phyloP scores from a whole-genome alignment of 2,888 invertebrate species.

The Thumatha senex region DNA sequence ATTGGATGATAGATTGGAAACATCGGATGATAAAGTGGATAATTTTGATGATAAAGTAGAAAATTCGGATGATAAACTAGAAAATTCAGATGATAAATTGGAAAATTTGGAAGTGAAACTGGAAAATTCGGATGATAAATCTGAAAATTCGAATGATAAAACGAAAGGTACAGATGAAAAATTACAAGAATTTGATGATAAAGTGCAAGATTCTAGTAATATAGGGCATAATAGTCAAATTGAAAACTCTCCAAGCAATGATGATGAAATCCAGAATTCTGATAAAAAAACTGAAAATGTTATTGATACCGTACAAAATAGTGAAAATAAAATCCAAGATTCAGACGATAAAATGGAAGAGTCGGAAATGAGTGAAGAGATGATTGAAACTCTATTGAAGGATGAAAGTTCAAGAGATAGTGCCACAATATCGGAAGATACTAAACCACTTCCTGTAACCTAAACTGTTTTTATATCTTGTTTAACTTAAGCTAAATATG shows the following conservation, averaged over 20 bases:
- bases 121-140: background rate
- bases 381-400: constrained; percentile 63
- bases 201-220: background rate
- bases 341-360: constrained; percentile 48
- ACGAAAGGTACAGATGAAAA: background rate
- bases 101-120: background rate
- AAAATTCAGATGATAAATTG: background rate
- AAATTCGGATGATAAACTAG: background rate
- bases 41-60: background rate
- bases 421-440: constrained; percentile 25
- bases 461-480: constrained; percentile 28
- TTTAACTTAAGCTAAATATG: constrained; percentile 27
- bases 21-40: background rate
- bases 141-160: background rate
- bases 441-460: constrained; percentile 30
- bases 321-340: constrained; percentile 38
- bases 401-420: constrained; percentile 48
- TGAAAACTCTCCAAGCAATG: background rate
- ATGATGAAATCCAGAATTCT: background rate
- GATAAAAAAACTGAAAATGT: constrained; percentile 1
- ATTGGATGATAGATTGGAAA: background rate
- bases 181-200: background rate
- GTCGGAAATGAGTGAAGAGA: constrained; percentile 63
- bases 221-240: background rate
- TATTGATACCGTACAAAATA: constrained; percentile 15